Conservation (phyloP, 1,140 invertebrate genomes). For the Drosophila albomicans region DNA sequence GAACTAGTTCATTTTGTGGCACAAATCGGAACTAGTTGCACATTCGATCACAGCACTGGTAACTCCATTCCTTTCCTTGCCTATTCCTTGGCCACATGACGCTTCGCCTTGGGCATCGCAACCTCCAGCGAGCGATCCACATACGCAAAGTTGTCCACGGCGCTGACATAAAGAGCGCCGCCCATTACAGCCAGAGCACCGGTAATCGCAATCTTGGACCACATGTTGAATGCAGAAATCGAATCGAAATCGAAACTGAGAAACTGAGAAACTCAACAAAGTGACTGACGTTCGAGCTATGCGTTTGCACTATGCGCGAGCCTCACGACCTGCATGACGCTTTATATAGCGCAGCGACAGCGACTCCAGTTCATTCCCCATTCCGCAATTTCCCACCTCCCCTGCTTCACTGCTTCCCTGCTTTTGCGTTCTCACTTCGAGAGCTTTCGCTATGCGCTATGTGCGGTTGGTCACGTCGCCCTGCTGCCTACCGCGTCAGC, state of each 20-base stretch:
- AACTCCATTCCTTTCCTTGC: neutral
- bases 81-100: constrained; percentile 43
- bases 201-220: constrained; percentile 64
- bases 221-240: constrained; percentile 50
- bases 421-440: neutral
- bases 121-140: constrained; percentile 67
- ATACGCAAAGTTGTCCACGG: constrained; percentile 73
- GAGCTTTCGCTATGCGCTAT: constrained; percentile 41
- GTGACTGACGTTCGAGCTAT: constrained; percentile 1
- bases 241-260: neutral
- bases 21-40: constrained; percentile 22
- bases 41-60: neutral
- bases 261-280: too few relatives aligned
- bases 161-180: constrained; percentile 49
- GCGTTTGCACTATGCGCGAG: constrained; percentile 63
- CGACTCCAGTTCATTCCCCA: constrained; percentile 14
- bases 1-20: constrained; percentile 29
- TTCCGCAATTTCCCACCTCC: neutral
- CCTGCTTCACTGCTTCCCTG: too few relatives aligned
- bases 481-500: constrained; percentile 10
- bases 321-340: constrained; percentile 46
- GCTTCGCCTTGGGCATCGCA: constrained; percentile 67
- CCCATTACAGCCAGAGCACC: constrained; percentile 67
- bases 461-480: constrained; percentile 71
- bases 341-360: constrained; percentile 53